Conservation (phyloP, 2,113 vertebrate genomes). For the Turnix velox region DNA sequence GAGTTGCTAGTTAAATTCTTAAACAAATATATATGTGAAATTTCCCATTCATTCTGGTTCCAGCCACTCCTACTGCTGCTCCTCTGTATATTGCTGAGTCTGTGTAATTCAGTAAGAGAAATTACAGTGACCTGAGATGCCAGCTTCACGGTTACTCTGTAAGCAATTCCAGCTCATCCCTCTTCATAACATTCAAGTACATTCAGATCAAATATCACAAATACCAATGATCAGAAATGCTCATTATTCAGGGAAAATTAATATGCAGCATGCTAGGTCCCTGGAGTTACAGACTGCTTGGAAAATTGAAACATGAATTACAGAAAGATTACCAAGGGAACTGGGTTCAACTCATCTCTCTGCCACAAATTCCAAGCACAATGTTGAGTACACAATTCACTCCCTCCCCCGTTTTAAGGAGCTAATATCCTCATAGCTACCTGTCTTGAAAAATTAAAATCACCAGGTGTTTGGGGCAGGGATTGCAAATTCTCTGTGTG, state of each 20-base stretch:
- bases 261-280: neutral
- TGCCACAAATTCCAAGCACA: neutral
- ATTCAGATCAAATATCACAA: neutral
- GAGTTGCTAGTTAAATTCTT: neutral
- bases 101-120: slow-evolving; percentile 9
- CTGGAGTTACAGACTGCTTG: neutral
- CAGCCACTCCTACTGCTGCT: neutral
- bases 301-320: neutral
- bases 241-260: neutral
- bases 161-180: neutral
- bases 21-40: neutral
- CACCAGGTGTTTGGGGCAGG: neutral
- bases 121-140: neutral
- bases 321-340: neutral
- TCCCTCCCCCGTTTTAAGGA: neutral
- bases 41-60: neutral
- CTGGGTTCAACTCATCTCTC: neutral
- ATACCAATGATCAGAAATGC: neutral
- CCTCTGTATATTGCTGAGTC: neutral
- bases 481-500: neutral
- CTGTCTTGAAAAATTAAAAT: neutral
- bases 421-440: neutral
- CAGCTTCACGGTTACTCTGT: neutral
- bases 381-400: neutral
- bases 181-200: neutral